These are phyloP conservation scores for Malurus cyaneus DNA, from an alignment of 2,113 vertebrate species.

Conservation along the genomic window DNA sequence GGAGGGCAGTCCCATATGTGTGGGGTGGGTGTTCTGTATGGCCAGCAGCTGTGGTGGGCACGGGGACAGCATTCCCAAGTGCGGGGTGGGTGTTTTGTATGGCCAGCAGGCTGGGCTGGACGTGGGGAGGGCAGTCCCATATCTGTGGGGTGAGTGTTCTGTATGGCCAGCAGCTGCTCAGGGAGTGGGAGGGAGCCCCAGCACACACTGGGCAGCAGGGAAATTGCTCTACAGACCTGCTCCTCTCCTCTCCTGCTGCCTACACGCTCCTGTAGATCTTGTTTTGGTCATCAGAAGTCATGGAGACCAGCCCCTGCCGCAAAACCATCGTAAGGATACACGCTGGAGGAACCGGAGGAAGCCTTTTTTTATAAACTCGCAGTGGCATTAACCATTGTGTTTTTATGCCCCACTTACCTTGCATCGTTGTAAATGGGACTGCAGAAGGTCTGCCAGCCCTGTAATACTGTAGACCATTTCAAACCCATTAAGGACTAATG, in stretches of 20 bases:
- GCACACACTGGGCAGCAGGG: not conserved
- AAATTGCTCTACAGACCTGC: not conserved
- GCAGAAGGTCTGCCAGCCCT: constrained; percentile 33
- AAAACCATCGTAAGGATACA: not conserved
- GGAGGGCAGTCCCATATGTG: no score
- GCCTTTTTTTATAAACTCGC: not conserved
- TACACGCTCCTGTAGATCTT: not conserved
- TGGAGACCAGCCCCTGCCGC: not conserved
- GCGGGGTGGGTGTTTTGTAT: no score
- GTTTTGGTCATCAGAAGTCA: not conserved
- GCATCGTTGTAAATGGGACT: not conserved
- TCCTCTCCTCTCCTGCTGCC: not conserved
- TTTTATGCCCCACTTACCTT: not conserved
- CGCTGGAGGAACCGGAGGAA: not conserved
- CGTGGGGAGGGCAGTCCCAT: no score
- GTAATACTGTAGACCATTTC: not conserved
- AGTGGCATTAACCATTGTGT: not conserved
- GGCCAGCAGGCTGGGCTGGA: no score
- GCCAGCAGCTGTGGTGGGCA: not conserved
- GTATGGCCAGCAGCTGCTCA: no score
- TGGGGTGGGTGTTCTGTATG: not conserved
- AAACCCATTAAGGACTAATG: constrained; percentile 41
- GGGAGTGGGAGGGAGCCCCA: not conserved
- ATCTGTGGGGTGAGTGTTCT: no score
- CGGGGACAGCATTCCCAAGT: no score